Evolutionary conservation across 1,140 invertebrate genomes (phyloP), one percentile per base, ranked within the genome.

Genomic region (Sarcophaga bullata): DNA sequence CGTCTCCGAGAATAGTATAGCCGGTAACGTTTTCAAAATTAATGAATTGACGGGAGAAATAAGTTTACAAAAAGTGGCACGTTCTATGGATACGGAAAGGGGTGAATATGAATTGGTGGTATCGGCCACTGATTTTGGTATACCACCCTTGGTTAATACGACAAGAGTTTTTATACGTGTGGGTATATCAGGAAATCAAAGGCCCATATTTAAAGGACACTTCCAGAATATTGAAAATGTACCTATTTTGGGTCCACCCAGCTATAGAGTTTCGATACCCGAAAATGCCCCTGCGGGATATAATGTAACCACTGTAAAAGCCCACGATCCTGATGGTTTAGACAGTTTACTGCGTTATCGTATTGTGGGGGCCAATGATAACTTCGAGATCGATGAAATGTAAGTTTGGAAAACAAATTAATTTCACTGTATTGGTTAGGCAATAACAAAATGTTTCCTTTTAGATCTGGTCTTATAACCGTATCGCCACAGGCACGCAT

Each of bases 361-460:
- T 82, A 95, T 97, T 75, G 92, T 93, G 8, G 96, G 95, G 8
- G 93, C 94, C 10, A 94, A 94, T 84, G 96, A 96, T 83, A 96
- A 96, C 86, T 97, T 97, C 88, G 91, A 93, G 11, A 94, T 97
- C 19, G 92, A 96, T 88, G 91, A 94, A 83, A 92, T 92, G 94
- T 94, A 90, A 91, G 91, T 87, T 37, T 9, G 6, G 1, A 37
- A 37, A 2, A 37, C 1, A 37, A 37, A 37, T 37, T 3, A 58
- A 8, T 5, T 6, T 48, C 25, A 37, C 25, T 37, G 1, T 4
- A 37, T 4, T 37, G 37, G 37, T 25, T 75, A 46, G 47, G 47
- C n/a, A 49, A 46, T 76, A 37, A 48, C 6, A 46, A 37, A 17
- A 17, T 52, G 50, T 52, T 54, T 76, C 25, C 25, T 91, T 91